Evolutionary conservation across 92 coral and sea anemone genomes (phyloP).

Genomic region (Scolanthus callimorphus): DNA sequence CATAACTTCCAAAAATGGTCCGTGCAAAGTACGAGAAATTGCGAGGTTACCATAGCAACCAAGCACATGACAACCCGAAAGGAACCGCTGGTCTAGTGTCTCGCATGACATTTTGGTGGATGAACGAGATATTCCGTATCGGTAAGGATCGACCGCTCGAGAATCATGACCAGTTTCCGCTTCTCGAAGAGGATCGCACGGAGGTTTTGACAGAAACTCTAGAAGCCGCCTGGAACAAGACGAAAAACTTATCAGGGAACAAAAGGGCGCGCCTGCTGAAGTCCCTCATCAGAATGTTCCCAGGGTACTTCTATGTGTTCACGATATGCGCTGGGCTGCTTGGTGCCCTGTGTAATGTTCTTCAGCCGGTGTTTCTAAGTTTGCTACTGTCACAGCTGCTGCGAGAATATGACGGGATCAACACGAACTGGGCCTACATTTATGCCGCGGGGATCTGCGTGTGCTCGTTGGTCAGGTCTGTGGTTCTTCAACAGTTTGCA

Average conservation of each 20-base stretch:
- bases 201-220: constrained; percentile 31
- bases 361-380: constrained; percentile 41
- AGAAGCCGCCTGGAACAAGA: constrained; percentile 17
- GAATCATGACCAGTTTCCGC: constrained; percentile 27
- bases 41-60: constrained; percentile 10
- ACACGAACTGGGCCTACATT: constrained; percentile 33
- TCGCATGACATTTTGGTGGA: constrained; percentile 38
- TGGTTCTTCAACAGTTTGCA: constrained; percentile 28
- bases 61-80: constrained; percentile 23
- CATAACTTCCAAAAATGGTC: constrained; percentile 5
- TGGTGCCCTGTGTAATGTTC: constrained; percentile 43
- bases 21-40: constrained; percentile 17
- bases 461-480: constrained; percentile 20
- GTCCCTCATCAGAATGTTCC: constrained; percentile 44
- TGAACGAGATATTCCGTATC: constrained; percentile 22
- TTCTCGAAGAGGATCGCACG: constrained; percentile 32
- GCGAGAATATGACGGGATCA: neutral
- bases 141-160: constrained; percentile 41
- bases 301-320: constrained; percentile 31
- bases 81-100: constrained; percentile 21
- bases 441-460: constrained; percentile 62
- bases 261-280: constrained; percentile 33
- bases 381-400: constrained; percentile 36
- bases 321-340: constrained; percentile 31
- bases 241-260: constrained; percentile 14